Conservation (phyloP, 2,113 vertebrate genomes). For the Felis catus region DNA sequence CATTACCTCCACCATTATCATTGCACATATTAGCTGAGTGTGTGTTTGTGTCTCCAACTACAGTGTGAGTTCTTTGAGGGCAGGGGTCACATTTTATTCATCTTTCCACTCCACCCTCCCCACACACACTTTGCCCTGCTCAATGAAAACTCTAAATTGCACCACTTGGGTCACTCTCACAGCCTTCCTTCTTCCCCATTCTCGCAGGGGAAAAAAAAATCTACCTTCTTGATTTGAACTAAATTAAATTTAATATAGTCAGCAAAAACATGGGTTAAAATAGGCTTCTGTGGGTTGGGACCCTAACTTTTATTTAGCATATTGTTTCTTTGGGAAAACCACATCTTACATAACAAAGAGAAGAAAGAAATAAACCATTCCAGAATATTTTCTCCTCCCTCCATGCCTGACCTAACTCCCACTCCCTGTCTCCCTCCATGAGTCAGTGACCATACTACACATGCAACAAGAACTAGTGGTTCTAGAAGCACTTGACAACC, state of each 20-base stretch:
- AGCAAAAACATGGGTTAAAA: slow-evolving; percentile 20
- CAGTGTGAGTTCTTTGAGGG: not conserved
- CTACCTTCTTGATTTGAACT: not conserved
- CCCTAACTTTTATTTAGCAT: slow-evolving; percentile 5
- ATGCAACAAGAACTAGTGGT: not conserved
- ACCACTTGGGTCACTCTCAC: not conserved
- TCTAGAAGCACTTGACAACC: not conserved
- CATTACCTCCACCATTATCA: not conserved
- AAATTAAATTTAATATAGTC: slow-evolving; percentile 35
- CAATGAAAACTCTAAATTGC: slow-evolving; percentile 26
- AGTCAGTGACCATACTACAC: not conserved
- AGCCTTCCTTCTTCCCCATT: not conserved
- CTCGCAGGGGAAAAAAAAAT: not conserved
- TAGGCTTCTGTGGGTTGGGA: slow-evolving; percentile 33
- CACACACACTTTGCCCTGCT: not conserved
- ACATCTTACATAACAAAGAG: slow-evolving; percentile 40
- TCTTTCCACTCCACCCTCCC: not conserved
- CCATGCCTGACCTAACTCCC: not conserved
- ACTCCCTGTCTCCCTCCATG: not conserved
- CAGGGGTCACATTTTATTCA: not conserved
- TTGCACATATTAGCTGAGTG: not conserved
- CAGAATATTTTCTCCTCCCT: not conserved
- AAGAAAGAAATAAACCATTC: slow-evolving; percentile 17
- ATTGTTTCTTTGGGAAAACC: slow-evolving; percentile 17
- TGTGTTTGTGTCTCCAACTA: not conserved